These are phyloP conservation scores for Anabacerthia variegaticeps DNA, from an alignment of 2,797 vertebrate species.

Conservation along the genomic window DNA sequence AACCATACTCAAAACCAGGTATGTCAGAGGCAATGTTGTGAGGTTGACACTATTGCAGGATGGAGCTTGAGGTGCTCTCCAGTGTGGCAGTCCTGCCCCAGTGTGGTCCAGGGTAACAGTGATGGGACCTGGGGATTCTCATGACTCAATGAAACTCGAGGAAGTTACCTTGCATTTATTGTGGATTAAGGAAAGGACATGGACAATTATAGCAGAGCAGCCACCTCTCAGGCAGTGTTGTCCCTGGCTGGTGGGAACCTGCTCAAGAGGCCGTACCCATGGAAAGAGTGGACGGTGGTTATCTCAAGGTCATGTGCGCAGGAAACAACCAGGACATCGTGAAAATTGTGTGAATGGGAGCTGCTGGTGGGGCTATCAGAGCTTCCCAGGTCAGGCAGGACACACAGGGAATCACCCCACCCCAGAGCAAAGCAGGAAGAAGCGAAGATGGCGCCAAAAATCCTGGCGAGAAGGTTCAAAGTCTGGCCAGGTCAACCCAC, in stretches of 20 bases:
- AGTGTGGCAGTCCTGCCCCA: background rate
- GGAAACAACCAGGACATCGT: background rate
- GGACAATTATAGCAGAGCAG: background rate
- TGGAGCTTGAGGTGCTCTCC: background rate
- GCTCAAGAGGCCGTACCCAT: background rate
- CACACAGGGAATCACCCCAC: background rate
- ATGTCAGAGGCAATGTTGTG: background rate
- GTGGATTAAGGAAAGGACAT: background rate
- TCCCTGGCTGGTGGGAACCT: conserved; percentile 26
- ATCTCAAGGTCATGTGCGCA: background rate
- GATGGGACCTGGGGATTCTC: background rate
- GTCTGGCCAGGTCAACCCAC: background rate
- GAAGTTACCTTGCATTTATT: background rate
- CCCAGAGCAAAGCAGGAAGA: background rate
- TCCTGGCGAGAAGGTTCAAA: background rate
- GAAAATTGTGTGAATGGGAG: conserved; percentile 9
- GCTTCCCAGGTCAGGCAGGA: conserved; percentile 26
- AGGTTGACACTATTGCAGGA: background rate
- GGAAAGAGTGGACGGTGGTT: background rate
- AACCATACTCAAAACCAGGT: fast-evolving
- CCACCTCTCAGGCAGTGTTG: background rate
- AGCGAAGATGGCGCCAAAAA: background rate
- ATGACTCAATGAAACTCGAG: background rate
- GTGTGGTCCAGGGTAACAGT: fast-evolving
- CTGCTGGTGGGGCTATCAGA: background rate